Conservation (phyloP, 2,113 vertebrate species). For the Microcebus jonahi region DNA sequence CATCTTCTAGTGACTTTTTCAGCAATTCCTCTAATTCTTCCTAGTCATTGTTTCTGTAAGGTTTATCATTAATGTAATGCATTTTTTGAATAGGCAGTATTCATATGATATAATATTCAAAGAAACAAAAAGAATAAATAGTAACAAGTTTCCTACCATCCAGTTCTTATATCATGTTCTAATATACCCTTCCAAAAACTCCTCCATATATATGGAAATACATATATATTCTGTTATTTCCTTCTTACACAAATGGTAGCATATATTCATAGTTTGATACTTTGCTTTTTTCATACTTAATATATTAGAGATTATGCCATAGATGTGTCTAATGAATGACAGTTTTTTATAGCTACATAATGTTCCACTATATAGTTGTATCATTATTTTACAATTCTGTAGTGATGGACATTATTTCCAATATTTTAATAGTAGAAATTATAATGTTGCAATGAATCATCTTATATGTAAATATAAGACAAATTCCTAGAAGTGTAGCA, state of each 20-base stretch:
- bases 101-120: slow-evolving; percentile 11
- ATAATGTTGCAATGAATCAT: background rate
- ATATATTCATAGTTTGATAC: background rate
- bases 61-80: slow-evolving; percentile 3
- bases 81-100: slow-evolving; percentile 11
- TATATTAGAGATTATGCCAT: background rate
- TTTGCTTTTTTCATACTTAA: slow-evolving; percentile 7
- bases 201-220: background rate
- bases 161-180: background rate
- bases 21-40: background rate
- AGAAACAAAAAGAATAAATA: slow-evolving; percentile 40
- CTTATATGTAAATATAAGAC: background rate
- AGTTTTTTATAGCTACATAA: slow-evolving; percentile 18
- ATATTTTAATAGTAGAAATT: slow-evolving; percentile 43
- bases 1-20: background rate
- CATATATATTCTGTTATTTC: background rate
- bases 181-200: background rate
- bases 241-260: slow-evolving; percentile 3
- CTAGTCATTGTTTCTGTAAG: slow-evolving; percentile 20
- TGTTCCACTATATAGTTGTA: background rate
- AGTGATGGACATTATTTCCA: background rate
- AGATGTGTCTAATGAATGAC: background rate
- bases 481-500: slow-evolving; percentile 1
- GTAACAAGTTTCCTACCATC: background rate
- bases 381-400: slow-evolving; percentile 33